phyloP scores from a whole-genome alignment of 1,140 invertebrate species.

The Lutraria rhynchaena region DNA sequence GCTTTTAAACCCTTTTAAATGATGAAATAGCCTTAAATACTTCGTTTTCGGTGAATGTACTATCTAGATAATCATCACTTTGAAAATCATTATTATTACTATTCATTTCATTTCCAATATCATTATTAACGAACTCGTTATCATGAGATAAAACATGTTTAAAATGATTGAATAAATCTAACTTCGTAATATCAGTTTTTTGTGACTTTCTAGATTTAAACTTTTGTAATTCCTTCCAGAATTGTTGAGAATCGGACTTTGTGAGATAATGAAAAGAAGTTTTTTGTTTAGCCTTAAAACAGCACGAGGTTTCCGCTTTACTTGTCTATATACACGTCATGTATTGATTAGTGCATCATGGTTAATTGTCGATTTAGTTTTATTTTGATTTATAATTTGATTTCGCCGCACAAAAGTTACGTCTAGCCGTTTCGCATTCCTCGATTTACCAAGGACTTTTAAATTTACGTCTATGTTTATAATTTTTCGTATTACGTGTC shows the following conservation, averaged over 20 bases:
- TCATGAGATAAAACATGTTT: too few relatives aligned
- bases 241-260: too few relatives aligned
- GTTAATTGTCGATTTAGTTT: too few relatives aligned
- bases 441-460: background rate
- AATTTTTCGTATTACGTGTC: background rate
- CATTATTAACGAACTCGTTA: background rate
- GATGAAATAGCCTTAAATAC: background rate
- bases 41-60: background rate
- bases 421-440: slow-evolving; percentile 22
- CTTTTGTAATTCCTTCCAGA: too few relatives aligned
- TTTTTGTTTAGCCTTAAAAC: slow-evolving; percentile 1
- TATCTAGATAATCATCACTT: background rate
- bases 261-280: background rate
- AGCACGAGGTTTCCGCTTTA: background rate
- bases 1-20: slow-evolving; percentile 6
- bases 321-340: background rate
- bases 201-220: background rate
- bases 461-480: background rate
- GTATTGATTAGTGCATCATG: too few relatives aligned
- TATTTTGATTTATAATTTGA: background rate
- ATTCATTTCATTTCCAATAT: background rate
- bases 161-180: background rate
- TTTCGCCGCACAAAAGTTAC: background rate
- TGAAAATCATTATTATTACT: too few relatives aligned
- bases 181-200: background rate